Evolutionary conservation across 2,797 vertebrate genomes (phyloP).

Genomic region (Discoglossus pictus): DNA sequence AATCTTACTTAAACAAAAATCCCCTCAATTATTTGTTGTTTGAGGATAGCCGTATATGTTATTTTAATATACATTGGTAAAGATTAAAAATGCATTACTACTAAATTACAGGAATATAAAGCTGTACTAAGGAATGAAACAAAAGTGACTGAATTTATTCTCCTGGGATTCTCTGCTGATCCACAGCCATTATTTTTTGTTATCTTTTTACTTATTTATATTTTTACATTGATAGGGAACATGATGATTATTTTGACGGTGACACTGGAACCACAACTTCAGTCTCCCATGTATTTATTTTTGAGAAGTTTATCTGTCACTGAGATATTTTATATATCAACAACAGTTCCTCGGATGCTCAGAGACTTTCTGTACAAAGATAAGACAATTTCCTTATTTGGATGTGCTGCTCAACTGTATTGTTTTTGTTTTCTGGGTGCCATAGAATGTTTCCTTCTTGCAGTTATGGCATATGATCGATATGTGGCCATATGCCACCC

Average conservation of each 20-base stretch:
- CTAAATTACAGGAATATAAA: too few species aligned
- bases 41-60: too few species aligned
- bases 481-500: slow-evolving; percentile 48
- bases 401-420: slow-evolving; percentile 31
- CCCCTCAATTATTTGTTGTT: too few species aligned
- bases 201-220: slow-evolving; percentile 37
- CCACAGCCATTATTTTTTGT: slow-evolving; percentile 28
- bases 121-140: slow-evolving; percentile 34
- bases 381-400: slow-evolving; percentile 3
- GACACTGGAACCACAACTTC: slow-evolving; percentile 40
- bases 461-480: slow-evolving; percentile 49
- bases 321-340: slow-evolving; percentile 52
- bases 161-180: slow-evolving; percentile 18
- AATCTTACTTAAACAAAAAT: too few species aligned
- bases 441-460: slow-evolving; percentile 30
- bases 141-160: slow-evolving; percentile 5
- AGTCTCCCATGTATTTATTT: slow-evolving; percentile 52
- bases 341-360: slow-evolving; percentile 51
- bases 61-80: too few species aligned
- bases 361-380: slow-evolving; percentile 17
- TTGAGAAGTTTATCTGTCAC: slow-evolving; percentile 51
- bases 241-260: slow-evolving; percentile 37
- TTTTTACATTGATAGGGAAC: slow-evolving; percentile 36
- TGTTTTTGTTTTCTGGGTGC: slow-evolving; percentile 31
- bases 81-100: too few species aligned